phyloP scores from a whole-genome alignment of 2,797 vertebrate genomes.

The Hydrophis major region DNA sequence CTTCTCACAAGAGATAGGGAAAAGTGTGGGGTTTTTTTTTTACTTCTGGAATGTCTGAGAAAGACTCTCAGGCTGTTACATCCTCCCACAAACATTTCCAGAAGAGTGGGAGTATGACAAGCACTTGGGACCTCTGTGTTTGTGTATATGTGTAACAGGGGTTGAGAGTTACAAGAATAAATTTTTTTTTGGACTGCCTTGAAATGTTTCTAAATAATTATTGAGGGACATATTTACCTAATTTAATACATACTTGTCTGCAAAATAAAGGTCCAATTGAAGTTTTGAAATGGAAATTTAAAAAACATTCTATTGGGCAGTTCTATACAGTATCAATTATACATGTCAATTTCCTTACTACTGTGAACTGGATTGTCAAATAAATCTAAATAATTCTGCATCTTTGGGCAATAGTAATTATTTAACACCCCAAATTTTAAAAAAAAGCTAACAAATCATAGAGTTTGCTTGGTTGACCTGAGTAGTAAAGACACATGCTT shows the following conservation, averaged over 20 bases:
- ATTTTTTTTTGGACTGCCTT: not conserved
- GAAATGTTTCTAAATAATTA: not conserved
- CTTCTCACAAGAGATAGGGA: not conserved
- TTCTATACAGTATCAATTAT: not conserved
- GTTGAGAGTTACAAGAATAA: not conserved
- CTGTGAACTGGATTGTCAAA: not conserved
- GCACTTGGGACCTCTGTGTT: not conserved
- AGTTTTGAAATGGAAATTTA: not conserved
- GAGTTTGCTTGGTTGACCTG: not conserved
- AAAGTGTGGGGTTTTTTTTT: not conserved
- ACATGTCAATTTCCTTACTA: not conserved
- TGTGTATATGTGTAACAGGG: not conserved
- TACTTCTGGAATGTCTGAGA: not conserved
- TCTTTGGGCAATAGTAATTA: not conserved
- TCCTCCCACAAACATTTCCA: not conserved
- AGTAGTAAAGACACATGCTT: not conserved
- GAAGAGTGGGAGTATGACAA: not conserved
- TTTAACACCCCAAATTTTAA: not conserved
- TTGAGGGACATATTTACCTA: not conserved
- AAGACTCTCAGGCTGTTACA: not conserved
- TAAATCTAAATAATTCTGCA: not conserved
- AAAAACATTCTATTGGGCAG: not conserved
- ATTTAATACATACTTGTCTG: not conserved
- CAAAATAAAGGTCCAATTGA: not conserved
- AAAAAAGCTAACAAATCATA: not conserved